Evolutionary conservation across 2,888 invertebrate species (phyloP), one percentile per base, ranked within the genome.

Genomic region (Miltochrista miniata): DNA sequence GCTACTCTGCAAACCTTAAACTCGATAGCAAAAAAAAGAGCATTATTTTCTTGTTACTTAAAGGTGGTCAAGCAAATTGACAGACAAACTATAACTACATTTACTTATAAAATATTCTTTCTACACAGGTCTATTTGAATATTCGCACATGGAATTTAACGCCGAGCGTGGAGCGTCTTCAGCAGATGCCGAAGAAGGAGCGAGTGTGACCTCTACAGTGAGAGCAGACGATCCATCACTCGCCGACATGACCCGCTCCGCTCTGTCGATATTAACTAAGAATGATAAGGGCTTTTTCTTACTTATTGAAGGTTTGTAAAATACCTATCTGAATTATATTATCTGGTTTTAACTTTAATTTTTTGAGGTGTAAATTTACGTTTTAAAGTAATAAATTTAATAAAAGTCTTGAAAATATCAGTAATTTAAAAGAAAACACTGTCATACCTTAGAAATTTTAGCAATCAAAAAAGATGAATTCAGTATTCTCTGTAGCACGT

Each of bases 111-210:
- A 13, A 12, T 18, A 7, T 33, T 3, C 18, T 18, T 12, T 1
- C 10, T 11, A 13, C 15, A 0, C 29, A 96, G 96, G 96, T 68
- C 82, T 96, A 59, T 96, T 96, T 76, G 93, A 95, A 61, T 95
- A 95, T 75, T 95, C 95, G 14, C 96, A 96, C 79, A 94, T 96
- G 95, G 95, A 95, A 72, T 96, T 96, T 75, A 95, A 96, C 64
- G 95, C 94, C 24, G 95, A 96, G 76, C 88, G 95, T 29, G 94
- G 95, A 67, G 93, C 93, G 34, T 93, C 93, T 18, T 93, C 93
- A 15, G 92, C 73, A 35, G 88, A 88, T 43, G 75, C 93, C n/a
- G 87, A 88, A 59, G 89, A 88, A 29, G 89, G 83, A 51, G 93
- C 93, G 30, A 93, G 94, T 67, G 88, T 94, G 29, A 93, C 94